Evolutionary conservation across 1,140 invertebrate genomes (phyloP).

Genomic region (Laupala kohalensis): DNA sequence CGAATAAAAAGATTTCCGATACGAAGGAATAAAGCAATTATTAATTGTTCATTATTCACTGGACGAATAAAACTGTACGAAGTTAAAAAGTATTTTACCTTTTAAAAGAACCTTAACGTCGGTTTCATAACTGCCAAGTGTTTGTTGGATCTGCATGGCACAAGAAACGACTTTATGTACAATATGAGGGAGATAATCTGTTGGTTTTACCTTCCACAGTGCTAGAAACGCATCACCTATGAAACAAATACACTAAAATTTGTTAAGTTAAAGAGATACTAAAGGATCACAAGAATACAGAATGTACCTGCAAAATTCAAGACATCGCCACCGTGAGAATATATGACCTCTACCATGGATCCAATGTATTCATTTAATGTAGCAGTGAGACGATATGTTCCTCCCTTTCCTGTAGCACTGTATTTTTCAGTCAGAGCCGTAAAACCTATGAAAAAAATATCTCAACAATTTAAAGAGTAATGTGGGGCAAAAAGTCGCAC

Average conservation of each 20-base stretch:
- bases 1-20: neutral
- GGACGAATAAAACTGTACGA: conserved; percentile 4
- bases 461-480: no score
- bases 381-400: conserved; percentile 45
- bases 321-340: conserved; percentile 47
- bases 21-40: no score
- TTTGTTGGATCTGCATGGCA: conserved; percentile 45
- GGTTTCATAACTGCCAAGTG: conserved; percentile 41
- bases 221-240: conserved; percentile 50
- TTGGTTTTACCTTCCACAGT: conserved; percentile 38
- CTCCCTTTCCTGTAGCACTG: conserved; percentile 40
- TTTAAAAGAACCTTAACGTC: conserved; percentile 41
- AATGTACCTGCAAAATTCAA: conserved; percentile 39
- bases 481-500: no score
- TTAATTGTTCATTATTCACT: no score
- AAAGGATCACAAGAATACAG: neutral
- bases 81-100: conserved; percentile 25
- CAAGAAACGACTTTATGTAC: conserved; percentile 44
- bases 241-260: neutral
- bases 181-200: conserved; percentile 37
- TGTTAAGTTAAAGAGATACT: neutral
- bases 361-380: conserved; percentile 50
- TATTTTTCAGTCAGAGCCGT: conserved; percentile 48
- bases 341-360: conserved; percentile 47
- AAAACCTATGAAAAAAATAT: conserved; percentile 31